phyloP scores from a whole-genome alignment of 2,113 vertebrate genomes.

The Apodemus speciosus region DNA sequence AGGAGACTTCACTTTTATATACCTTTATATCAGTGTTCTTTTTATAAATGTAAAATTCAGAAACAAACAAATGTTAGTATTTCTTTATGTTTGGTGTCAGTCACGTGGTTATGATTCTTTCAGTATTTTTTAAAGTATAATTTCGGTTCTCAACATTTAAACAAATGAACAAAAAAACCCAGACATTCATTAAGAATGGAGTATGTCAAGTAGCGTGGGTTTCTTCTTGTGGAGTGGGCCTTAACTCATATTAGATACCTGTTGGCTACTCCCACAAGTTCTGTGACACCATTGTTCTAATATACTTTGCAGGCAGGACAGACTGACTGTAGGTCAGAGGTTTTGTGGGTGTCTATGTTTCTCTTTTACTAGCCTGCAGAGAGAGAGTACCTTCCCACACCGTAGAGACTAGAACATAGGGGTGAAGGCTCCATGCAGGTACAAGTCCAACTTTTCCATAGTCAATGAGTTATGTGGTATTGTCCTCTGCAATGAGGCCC shows the following conservation, averaged over 20 bases:
- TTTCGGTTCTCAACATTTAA: constrained; percentile 36
- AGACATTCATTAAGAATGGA: neutral
- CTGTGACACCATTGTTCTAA: neutral
- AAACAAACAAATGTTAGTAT: constrained; percentile 1
- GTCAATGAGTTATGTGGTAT: neutral
- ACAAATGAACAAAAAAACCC: neutral
- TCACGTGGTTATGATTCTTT: neutral
- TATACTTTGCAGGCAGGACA: neutral
- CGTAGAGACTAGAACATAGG: neutral
- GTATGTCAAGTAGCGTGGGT: neutral
- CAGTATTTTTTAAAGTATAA: constrained; percentile 14
- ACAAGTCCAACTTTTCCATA: neutral
- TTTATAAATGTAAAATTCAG: neutral
- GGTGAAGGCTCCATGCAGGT: neutral
- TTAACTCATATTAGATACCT: neutral
- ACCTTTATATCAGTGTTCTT: neutral
- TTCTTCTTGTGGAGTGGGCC: neutral
- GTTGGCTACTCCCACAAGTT: neutral
- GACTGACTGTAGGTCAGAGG: neutral
- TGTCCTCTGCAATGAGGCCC: neutral
- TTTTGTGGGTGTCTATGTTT: neutral
- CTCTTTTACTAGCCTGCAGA: neutral
- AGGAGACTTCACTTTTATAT: neutral
- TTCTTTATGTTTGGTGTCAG: neutral
- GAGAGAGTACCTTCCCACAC: neutral